Evolutionary conservation across 2,888 invertebrate species (phyloP).

Genomic region (Euzophera pinguis): DNA sequence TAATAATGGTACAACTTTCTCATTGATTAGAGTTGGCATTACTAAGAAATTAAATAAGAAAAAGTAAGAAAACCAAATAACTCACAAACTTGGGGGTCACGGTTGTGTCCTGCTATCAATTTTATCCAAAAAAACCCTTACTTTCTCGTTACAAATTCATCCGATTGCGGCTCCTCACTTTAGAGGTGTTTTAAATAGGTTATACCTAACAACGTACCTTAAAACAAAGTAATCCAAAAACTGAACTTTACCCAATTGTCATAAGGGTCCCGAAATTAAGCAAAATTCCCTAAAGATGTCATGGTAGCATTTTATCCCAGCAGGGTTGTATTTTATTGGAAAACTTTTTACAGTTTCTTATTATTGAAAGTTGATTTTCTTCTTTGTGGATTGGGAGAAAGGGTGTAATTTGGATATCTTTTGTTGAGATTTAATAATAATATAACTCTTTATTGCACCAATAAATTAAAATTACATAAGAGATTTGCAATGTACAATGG

Average conservation of each 20-base stretch:
- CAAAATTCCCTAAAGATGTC: conserved; percentile 13
- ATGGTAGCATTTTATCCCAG: conserved; percentile 10
- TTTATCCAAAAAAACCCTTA: conserved; percentile 48
- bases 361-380: conserved; percentile 44
- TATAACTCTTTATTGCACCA: too few species aligned
- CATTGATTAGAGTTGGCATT: not conserved
- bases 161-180: conserved; percentile 47
- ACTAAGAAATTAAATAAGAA: conserved; percentile 4
- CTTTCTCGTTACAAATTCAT: conserved; percentile 40
- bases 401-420: conserved; percentile 34
- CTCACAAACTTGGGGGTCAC: too few species aligned
- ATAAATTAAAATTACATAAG: too few species aligned
- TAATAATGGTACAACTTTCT: too few species aligned
- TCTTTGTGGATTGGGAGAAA: conserved; percentile 35
- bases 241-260: conserved; percentile 18
- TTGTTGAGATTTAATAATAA: too few species aligned
- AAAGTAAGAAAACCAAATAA: conserved; percentile 14
- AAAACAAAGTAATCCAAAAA: conserved; percentile 21
- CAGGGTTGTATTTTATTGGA: conserved; percentile 33
- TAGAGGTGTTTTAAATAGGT: conserved; percentile 42
- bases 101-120: conserved; percentile 38
- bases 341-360: conserved; percentile 44
- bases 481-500: too few species aligned
- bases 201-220: conserved; percentile 16
- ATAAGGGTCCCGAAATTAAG: conserved; percentile 16